Base-by-base conservation (phyloP, 23 tunicate genomes). In the Styela clava region DNA sequence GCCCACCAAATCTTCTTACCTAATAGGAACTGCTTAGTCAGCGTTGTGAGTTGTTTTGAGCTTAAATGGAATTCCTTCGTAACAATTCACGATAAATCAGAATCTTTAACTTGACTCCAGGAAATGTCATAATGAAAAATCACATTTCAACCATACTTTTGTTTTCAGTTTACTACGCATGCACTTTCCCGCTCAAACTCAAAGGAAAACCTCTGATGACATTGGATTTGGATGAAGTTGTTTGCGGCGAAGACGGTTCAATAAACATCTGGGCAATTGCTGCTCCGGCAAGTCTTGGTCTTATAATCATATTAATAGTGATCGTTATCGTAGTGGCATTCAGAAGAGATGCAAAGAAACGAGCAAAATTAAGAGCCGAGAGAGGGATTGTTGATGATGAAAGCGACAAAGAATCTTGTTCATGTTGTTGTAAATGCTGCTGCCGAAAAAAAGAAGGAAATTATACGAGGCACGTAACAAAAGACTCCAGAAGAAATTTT, bases 231-330 rank as follows among this genome's bases (percentile, higher is more conserved):
- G 71, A 51, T 5, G 33, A 69, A 1, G 28, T 79, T 16, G 62
- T 63, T 34, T 84, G 88, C 62, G 97, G 36, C 7, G 85, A 32
- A 2, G 81, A 67, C 9, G 68, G 62, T 2, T 21, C 44, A 12
- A 25, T 35, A 32, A 91, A 86, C 21, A 81, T 79, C 64, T 71
- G 88, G 78, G 97, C 92, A 16, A 74, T 92, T 0, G 92, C 85
- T 2, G 92, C 88, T 34, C 97, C 97, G 35, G 85, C 85, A 7
- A 37, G 74, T 52, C 69, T 87, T 25, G 83, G 73, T 9, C 69
- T 52, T 52, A 65, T 92, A 12, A 61, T 92, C 31, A 26, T 87
- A 30, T 33, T 84, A 24, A 82, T 87, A 31, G 83, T 84, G 31
- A 64, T 79, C 33, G 33, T 83, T 16, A 28, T 92, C 29, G 56